A percentile compares a stretch with the other conserved stretches of the same genome.
Conservation (phyloP, 2,113 vertebrate species). For the Drymodes brunneopygia region DNA sequence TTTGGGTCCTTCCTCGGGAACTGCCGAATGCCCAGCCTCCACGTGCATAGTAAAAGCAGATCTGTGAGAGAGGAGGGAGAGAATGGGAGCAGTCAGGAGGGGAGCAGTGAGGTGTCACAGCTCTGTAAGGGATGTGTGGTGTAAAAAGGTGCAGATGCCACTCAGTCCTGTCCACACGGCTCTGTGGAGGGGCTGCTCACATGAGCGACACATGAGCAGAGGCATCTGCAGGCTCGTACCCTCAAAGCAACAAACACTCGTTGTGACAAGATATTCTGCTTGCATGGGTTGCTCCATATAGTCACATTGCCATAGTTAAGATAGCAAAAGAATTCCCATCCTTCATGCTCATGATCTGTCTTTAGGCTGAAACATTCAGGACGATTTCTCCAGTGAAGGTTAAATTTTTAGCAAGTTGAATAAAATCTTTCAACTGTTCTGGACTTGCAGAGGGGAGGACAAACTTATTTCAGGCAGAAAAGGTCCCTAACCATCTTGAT, state of each 20-base stretch:
- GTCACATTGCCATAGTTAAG: background rate
- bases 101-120: background rate
- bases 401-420: background rate
- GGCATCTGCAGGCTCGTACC: background rate
- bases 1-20: slow-evolving; percentile 85
- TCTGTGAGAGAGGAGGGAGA: slow-evolving; percentile 67
- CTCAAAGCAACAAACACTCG: background rate
- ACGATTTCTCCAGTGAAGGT: background rate
- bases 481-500: background rate
- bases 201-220: background rate
- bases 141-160: slow-evolving; percentile 1
- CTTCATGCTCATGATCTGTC: background rate
- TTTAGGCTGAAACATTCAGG: background rate
- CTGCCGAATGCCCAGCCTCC: slow-evolving; percentile 87
- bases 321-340: background rate
- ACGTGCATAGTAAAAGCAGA: slow-evolving; percentile 94
- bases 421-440: background rate
- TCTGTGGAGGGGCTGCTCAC: background rate
- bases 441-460: background rate
- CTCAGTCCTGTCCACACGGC: background rate
- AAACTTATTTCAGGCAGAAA: background rate
- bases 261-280: background rate
- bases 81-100: slow-evolving; percentile 1
- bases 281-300: background rate
- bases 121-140: background rate